Base-by-base conservation (phyloP, 2,797 vertebrate species). In the Melanotaenia boesemani region DNA sequence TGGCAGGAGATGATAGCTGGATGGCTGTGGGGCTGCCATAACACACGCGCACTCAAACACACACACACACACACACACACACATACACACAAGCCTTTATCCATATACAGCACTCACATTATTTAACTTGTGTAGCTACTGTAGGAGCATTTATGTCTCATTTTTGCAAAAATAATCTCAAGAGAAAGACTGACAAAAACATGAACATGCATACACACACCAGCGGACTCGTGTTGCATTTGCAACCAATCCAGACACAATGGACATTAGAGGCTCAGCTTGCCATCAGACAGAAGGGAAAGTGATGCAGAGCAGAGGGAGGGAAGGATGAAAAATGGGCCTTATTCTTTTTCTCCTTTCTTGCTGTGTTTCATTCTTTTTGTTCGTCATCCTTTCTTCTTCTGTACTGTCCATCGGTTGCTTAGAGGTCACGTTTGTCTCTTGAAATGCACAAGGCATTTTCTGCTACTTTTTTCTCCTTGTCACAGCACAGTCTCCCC, bases 191-290 rank as follows among this genome's bases (percentile, higher is more conserved):
- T 70, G 36, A 7, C 46, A 41, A 18, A 39, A 56, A 50, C 64
- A 60, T 37, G 13, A 59, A 54, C 65, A 50, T 36, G 72, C 20
- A 75, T 22, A 5, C 44, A 37, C 26, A 39, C 60, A 60, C 32
- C 18, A 11, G 10, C 44, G 59, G 55, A 65, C 24, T 50, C 39
- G 65, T 60, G 62, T 30, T 67, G 61, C 66, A 57, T 67, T 73
- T 84, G 68, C 86, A 86, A 65, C 77, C 60, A 77, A 85, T 80
- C 84, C 89, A 94, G 91, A 95, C 93, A 94, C 94, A 95, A 94
- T 94, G 84, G 93, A 91, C 92, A 95, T 95, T 94, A 95, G 93
- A 56, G 74, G 77, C 88, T 93, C 90, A 90, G 92, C 89, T 92
- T 91, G 89, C 88, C 65, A 36, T 91, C 88, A 91, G 90, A 90